phyloP scores from a whole-genome alignment of 1,140 invertebrate species.

The Hycleus cichorii region DNA sequence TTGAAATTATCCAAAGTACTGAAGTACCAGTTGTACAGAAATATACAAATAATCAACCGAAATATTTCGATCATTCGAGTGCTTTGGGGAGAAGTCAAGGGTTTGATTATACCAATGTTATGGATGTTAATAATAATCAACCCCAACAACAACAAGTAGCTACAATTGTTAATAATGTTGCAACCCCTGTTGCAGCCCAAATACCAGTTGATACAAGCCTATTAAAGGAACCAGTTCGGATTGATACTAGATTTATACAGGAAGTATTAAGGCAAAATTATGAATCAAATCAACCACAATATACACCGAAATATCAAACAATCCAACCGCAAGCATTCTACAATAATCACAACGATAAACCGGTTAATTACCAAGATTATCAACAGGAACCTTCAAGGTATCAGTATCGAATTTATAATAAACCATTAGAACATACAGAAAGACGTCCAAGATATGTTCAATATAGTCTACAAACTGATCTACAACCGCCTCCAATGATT shows the following conservation, averaged over 20 bases:
- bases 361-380: not conserved
- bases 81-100: conserved; percentile 27
- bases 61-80: conserved; percentile 24
- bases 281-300: not conserved
- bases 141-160: not conserved
- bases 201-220: conserved; percentile 19
- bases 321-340: not conserved
- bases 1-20: conserved; percentile 28
- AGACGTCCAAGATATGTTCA: conserved; percentile 3
- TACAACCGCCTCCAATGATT: conserved; percentile 14
- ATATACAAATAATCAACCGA: conserved; percentile 2
- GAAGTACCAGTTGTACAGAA: conserved; percentile 12
- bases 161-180: too few relatives aligned
- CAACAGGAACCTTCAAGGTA: too few relatives aligned
- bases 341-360: not conserved
- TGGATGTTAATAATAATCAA: conserved; percentile 11
- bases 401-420: conserved; percentile 1
- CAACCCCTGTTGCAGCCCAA: conserved; percentile 1
- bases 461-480: conserved; percentile 9
- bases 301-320: not conserved
- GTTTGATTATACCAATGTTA: conserved; percentile 27
- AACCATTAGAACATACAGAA: conserved; percentile 1
- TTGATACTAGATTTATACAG: conserved; percentile 15
- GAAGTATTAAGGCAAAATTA: conserved; percentile 4
- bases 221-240: conserved; percentile 18